Evolutionary conservation across 2,113 vertebrate genomes (phyloP), one percentile per base, ranked within the genome.

Genomic region (Myotis lucifugus): DNA sequence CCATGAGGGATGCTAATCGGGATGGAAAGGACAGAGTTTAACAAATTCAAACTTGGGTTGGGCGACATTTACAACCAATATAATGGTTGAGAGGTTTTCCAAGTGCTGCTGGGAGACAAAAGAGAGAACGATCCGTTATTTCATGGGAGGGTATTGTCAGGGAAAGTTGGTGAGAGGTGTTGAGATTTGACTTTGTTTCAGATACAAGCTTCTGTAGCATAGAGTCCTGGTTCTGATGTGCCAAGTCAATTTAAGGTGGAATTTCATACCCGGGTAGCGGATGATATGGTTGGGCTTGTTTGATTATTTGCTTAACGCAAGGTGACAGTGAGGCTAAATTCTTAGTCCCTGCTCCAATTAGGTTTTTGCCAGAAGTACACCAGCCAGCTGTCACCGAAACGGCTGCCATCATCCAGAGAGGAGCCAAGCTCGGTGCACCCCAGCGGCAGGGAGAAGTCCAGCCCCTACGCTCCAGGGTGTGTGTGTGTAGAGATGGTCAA

Each of bases 251-350:
- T 89, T 77, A 42, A 90, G 77, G 21, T 50, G 14, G 61, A 83
- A 67, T 90, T 96, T 96, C 54, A 81, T 70, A 67, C 67, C 69
- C 78, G 48, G 74, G 46, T 92, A 61, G 82, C 85, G 74, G 73
- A 25, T 73, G 67, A 48, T 73, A 56, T 78, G 85, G 85, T 85
- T 7, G 8, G 67, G 19, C 67, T 92, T 94, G 32, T 82, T 86
- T 76, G 78, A 56, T 90, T 40, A 76, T 97, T 91, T 96, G 85
- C 48, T 74, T 92, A 88, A 91, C 19, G 4, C 32, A 2, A 83
- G 83, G 42, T 96, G 93, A 90, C 85, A 88, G 48, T 23, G 56
- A 91, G 48, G 91, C 95, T 59, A 14, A 85, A 32, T 88, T 94
- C 93, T 91, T 52, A 91, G 25, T n/a, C 23, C 12, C 54, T 88